Base-by-base conservation (phyloP, 1,140 invertebrate species). In the Hylyphantes graminicola region DNA sequence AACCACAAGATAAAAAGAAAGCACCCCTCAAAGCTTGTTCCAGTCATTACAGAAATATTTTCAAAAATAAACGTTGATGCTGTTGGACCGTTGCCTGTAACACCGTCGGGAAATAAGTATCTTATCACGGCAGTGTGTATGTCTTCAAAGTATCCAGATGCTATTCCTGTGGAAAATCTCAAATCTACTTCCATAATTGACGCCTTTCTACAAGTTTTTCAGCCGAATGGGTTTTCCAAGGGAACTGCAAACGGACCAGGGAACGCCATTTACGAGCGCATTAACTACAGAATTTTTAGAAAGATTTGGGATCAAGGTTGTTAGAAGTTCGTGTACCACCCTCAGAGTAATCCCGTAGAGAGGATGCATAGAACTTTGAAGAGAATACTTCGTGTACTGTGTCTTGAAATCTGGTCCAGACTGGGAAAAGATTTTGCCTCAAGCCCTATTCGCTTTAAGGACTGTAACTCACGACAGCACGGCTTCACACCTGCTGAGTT, bases 301-400 rank as follows among this genome's bases (percentile, higher is more conserved):
- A n/a, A 70, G 48, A 19, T 70, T 70, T 12, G 67, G 15, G 9
- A 70, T n/a, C 15, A 70, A n/a, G 12, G 4, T 70, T 13, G 7
- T n/a, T 9, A n/a, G 7, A 12, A 70, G 50, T 13, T 51, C 35
- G 35, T 73, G 13, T 4, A 73, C 6, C 72, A 83, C 12, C 70
- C 50, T 7, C 61, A 83, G 55, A 17, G 7, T 9, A 83, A 83
- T 57, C 50, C 51, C 0, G 57, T 72, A 9, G 68, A 73, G 17
- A 64, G 70, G 19, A 65, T 55, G 10, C 80, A 67, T 35, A 19
- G 21, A 51, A 83, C 51, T 15, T 35, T 83, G 13, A 83, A 83
- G 67, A 15, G 79, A 35, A 55, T 73, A 9, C 35, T 82, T 13
- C 7, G 68, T 63, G 79, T 65, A 11, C 4, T 74, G 17, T 82